phyloP scores from a whole-genome alignment of 2,797 vertebrate species.

The Phoebastria nigripes region DNA sequence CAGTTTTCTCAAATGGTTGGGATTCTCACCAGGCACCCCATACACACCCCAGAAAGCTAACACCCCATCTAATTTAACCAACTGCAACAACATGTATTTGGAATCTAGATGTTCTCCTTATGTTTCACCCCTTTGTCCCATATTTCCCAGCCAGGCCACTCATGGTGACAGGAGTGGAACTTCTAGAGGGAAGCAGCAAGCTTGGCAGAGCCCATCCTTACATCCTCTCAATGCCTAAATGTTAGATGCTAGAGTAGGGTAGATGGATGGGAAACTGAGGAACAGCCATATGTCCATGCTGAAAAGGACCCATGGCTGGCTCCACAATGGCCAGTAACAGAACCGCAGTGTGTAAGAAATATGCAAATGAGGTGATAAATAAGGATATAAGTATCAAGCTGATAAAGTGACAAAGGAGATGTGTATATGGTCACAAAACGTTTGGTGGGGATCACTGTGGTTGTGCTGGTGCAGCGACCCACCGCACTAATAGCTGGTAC shows the following conservation, averaged over 20 bases:
- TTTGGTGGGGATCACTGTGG: not conserved
- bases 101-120: not conserved
- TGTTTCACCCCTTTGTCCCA: not conserved
- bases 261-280: not conserved
- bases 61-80: not conserved
- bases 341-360: not conserved
- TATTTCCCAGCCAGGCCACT: not conserved
- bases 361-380: not conserved
- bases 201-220: not conserved
- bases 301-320: not conserved
- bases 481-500: not conserved
- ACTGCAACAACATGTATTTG: not conserved
- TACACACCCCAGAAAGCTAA: not conserved
- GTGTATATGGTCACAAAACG: fast-evolving
- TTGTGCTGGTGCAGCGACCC: not conserved
- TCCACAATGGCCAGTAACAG: not conserved
- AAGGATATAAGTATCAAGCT: not conserved
- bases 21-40: not conserved
- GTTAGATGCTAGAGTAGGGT: not conserved
- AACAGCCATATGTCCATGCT: not conserved
- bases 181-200: not conserved
- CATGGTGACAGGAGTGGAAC: not conserved
- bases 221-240: not conserved
- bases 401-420: not conserved
- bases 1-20: not conserved